phyloP scores from a whole-genome alignment of 2,888 invertebrate genomes.

The Disparrhopalites patrizii region DNA sequence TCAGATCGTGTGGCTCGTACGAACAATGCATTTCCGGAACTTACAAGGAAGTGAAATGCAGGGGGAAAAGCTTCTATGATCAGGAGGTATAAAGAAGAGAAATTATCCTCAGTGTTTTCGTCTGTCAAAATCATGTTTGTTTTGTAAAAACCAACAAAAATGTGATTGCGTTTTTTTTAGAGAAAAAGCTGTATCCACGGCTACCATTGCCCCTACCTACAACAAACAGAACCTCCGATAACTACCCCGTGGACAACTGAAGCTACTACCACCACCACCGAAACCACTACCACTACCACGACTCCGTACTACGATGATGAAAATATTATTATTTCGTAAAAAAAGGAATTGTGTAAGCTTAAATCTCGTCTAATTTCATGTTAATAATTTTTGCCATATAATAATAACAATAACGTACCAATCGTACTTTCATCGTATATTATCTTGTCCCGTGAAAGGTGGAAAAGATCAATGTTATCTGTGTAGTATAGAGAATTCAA shows the following conservation, averaged over 20 bases:
- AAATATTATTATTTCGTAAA: too few relatives aligned
- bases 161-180: conserved; percentile 4
- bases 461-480: too few relatives aligned
- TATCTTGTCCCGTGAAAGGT: too few relatives aligned
- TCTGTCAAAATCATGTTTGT: neutral
- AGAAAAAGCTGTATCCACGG: neutral
- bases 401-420: too few relatives aligned
- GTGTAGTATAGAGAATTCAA: too few relatives aligned
- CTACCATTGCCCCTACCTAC: neutral
- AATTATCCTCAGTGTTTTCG: neutral
- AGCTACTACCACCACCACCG: neutral
- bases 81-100: neutral
- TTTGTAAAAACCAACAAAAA: neutral
- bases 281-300: neutral
- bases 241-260: neutral
- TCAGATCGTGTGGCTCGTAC: conserved; percentile 31
- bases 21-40: conserved; percentile 29
- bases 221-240: neutral
- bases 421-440: too few relatives aligned
- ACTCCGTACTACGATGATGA: neutral
- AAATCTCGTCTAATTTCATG: too few relatives aligned
- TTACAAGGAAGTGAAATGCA: conserved; percentile 28
- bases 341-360: too few relatives aligned
- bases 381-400: too few relatives aligned
- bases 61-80: conserved; percentile 28